Conservation (phyloP, 2,797 vertebrate genomes). For the Halcyon badia region DNA sequence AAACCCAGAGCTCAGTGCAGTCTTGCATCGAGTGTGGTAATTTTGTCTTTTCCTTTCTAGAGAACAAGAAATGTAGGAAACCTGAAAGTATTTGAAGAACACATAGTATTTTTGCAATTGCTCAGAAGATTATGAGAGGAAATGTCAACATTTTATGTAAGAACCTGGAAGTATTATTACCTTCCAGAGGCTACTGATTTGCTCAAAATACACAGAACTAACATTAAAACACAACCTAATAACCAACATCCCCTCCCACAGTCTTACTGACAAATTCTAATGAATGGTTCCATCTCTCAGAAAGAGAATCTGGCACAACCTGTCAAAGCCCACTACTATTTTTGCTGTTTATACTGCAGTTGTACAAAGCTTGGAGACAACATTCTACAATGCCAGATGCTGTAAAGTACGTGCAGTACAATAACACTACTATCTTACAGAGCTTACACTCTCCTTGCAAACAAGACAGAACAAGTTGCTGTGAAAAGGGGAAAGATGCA, state of each 20-base stretch:
- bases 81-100: background rate
- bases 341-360: conserved; percentile 9
- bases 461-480: conserved; percentile 54
- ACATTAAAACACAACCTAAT: background rate
- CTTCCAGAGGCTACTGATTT: background rate
- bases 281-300: background rate
- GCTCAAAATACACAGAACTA: background rate
- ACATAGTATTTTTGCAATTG: background rate
- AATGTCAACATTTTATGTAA: background rate
- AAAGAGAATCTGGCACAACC: conserved; percentile 18
- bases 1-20: background rate
- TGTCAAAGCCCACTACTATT: conserved; percentile 20
- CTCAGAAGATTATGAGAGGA: background rate
- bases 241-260: background rate
- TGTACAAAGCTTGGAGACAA: background rate
- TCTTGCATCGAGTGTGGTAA: background rate
- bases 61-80: background rate
- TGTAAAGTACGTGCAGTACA: conserved; percentile 46
- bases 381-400: background rate
- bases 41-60: background rate
- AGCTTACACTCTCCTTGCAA: background rate
- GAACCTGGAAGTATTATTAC: background rate
- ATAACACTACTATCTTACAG: conserved; percentile 14
- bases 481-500: conserved; percentile 32
- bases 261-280: background rate